Conservation (phyloP, 2,113 vertebrate species). For the Gymnarchus niloticus region DNA sequence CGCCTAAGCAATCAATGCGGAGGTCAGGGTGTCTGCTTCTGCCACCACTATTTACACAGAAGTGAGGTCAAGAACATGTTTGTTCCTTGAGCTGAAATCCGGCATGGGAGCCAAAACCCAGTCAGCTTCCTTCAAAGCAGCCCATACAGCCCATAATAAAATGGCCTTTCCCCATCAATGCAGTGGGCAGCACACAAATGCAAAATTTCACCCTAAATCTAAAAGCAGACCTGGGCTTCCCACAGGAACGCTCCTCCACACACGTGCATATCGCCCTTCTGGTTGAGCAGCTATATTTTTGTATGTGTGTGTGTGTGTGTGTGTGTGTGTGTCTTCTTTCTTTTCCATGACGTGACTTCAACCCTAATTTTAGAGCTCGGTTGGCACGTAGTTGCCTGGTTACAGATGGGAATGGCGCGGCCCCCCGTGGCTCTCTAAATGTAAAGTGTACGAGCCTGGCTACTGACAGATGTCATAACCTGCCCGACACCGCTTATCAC, state of each 20-base stretch:
- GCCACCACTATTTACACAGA: too few relatives aligned
- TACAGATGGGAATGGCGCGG: constrained; percentile 39
- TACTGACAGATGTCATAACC: not conserved
- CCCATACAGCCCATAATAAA: not conserved
- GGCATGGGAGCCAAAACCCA: not conserved
- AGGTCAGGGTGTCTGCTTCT: too few relatives aligned
- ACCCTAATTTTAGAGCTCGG: constrained; percentile 47
- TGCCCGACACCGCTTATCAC: not conserved
- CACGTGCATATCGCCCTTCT: not conserved
- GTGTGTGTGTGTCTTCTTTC: constrained; percentile 5
- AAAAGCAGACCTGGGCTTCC: too few relatives aligned
- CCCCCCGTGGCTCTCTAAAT: constrained; percentile 38
- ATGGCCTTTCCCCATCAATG: not conserved
- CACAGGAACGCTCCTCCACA: too few relatives aligned
- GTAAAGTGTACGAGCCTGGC: not conserved
- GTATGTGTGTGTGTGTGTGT: constrained; percentile 1
- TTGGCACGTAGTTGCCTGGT: constrained; percentile 43
- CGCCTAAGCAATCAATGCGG: too few relatives aligned
- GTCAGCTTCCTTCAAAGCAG: not conserved
- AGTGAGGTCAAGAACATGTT: too few relatives aligned
- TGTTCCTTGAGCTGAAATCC: too few relatives aligned
- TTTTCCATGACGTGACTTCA: constrained; percentile 37
- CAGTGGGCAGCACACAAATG: too few relatives aligned
- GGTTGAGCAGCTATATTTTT: not conserved
- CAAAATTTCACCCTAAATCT: not conserved